These are phyloP conservation scores for Octonoba sinensis DNA, from an alignment of 2,888 invertebrate species.

Conservation along the genomic window DNA sequence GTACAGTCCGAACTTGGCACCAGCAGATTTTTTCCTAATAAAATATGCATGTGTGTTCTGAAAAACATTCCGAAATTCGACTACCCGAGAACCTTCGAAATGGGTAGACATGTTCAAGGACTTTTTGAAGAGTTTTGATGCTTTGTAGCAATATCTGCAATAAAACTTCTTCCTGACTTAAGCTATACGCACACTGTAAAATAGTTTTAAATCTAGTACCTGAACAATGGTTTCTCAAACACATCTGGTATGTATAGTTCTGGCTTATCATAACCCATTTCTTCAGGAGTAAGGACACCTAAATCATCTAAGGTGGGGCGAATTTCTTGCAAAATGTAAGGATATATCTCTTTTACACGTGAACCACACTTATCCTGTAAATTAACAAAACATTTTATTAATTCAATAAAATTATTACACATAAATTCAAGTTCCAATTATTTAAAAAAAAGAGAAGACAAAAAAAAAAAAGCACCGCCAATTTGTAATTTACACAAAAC, in stretches of 20 bases:
- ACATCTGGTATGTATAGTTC: slow-evolving; percentile 81
- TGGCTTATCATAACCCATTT: slow-evolving; percentile 96
- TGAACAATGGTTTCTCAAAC: slow-evolving; percentile 54
- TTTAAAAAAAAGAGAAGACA: not conserved
- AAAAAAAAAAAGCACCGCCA: not conserved
- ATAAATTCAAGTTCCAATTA: not conserved
- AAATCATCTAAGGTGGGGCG: slow-evolving; percentile 92
- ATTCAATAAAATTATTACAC: not conserved
- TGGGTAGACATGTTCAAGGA: too few relatives aligned
- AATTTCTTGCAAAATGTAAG: slow-evolving; percentile 90
- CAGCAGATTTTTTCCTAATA: too few relatives aligned
- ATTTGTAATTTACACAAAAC: not conserved
- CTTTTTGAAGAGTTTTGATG: too few relatives aligned
- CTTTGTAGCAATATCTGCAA: too few relatives aligned
- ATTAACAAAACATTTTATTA: not conserved
- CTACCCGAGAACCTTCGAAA: too few relatives aligned
- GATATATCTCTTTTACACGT: slow-evolving; percentile 83
- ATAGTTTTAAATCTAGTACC: not conserved
- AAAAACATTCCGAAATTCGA: too few relatives aligned
- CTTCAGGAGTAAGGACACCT: slow-evolving; percentile 93
- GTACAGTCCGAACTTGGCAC: too few relatives aligned
- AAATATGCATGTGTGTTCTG: too few relatives aligned
- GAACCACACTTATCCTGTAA: slow-evolving; percentile 82
- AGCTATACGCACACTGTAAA: too few relatives aligned
- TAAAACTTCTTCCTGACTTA: too few relatives aligned